Evolutionary conservation across 2,888 invertebrate genomes (phyloP).

Genomic region (Herminia tarsipennalis): DNA sequence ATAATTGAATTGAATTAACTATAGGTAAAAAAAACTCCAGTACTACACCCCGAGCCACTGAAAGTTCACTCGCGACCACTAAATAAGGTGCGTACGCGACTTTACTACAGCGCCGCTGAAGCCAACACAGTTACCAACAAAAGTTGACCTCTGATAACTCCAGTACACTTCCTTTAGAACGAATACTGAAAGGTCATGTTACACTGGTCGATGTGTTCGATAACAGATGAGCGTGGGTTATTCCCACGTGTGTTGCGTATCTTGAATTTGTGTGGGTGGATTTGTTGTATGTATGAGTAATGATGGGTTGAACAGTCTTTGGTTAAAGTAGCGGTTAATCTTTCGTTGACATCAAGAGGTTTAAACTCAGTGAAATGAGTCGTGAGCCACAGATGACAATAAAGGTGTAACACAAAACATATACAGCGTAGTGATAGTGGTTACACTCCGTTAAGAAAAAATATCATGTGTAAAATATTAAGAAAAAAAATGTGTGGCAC

Average conservation of each 20-base stretch:
- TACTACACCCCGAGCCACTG: slow-evolving; percentile 49
- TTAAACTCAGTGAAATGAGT: not conserved
- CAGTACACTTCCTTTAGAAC: not conserved
- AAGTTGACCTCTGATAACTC: slow-evolving; percentile 25
- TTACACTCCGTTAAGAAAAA: too few relatives aligned
- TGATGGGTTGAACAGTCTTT: slow-evolving; percentile 15
- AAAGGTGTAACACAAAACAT: too few relatives aligned
- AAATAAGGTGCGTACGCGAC: slow-evolving; percentile 64
- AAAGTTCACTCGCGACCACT: slow-evolving; percentile 52
- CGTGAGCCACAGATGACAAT: slow-evolving; percentile 16
- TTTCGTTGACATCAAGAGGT: slow-evolving; percentile 6
- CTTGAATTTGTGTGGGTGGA: slow-evolving; percentile 39
- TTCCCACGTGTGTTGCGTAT: slow-evolving; percentile 40
- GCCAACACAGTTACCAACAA: slow-evolving; percentile 43
- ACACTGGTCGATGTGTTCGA: slow-evolving; percentile 30
- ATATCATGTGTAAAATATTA: too few relatives aligned
- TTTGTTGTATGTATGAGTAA: slow-evolving; percentile 28
- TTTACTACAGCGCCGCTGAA: slow-evolving; percentile 50
- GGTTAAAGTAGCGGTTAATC: slow-evolving; percentile 21
- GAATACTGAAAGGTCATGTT: slow-evolving; percentile 20
- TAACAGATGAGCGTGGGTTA: slow-evolving; percentile 50
- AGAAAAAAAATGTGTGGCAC: too few relatives aligned
- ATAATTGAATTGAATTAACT: too few relatives aligned
- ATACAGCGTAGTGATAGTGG: too few relatives aligned
- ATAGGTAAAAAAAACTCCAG: slow-evolving; percentile 33